A percentile compares a stretch with the other conserved stretches of the same genome.
These are phyloP conservation scores for Eilema sororculum DNA, from an alignment of 2,888 invertebrate species.

Conservation along the genomic window DNA sequence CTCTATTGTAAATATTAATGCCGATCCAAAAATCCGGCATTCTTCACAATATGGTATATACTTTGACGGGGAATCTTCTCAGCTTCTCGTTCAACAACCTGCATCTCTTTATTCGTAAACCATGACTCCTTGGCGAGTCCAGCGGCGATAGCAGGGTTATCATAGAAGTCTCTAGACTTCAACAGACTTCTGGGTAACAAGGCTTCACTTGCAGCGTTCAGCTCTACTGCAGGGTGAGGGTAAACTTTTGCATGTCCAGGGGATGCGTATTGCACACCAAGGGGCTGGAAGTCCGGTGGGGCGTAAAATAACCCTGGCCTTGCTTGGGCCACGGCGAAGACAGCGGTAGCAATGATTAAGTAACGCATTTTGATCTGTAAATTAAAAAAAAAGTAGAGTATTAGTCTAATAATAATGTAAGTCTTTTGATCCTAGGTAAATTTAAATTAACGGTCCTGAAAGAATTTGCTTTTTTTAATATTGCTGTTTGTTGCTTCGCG, in stretches of 20 bases:
- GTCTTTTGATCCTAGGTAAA: too few relatives aligned
- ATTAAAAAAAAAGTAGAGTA: not conserved
- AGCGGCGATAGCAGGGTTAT: constrained; percentile 91
- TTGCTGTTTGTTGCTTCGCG: too few relatives aligned
- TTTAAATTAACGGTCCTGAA: too few relatives aligned
- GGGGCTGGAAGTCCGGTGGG: constrained; percentile 73
- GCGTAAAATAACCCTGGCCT: constrained; percentile 81
- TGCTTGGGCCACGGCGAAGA: constrained; percentile 77
- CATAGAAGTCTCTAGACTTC: constrained; percentile 91
- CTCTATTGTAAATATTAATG: constrained; percentile 52
- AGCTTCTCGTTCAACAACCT: constrained; percentile 92
- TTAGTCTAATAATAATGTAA: too few relatives aligned
- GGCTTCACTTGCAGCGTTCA: constrained; percentile 91
- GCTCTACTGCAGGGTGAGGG: constrained; percentile 91
- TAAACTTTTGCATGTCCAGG: constrained; percentile 65
- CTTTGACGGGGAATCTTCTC: constrained; percentile 93
- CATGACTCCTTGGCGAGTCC: constrained; percentile 93
- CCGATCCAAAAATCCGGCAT: constrained; percentile 88
- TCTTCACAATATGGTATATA: constrained; percentile 91
- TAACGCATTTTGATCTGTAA: constrained; percentile 70
- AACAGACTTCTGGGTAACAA: constrained; percentile 90
- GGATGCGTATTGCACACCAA: constrained; percentile 84
- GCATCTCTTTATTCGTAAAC: constrained; percentile 92
- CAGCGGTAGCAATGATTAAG: constrained; percentile 66
- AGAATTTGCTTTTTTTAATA: too few relatives aligned